A percentile compares a stretch with the other conserved stretches of the same genome.
phyloP scores from a whole-genome alignment of 2,797 vertebrate genomes.

The Coreius guichenoti region DNA sequence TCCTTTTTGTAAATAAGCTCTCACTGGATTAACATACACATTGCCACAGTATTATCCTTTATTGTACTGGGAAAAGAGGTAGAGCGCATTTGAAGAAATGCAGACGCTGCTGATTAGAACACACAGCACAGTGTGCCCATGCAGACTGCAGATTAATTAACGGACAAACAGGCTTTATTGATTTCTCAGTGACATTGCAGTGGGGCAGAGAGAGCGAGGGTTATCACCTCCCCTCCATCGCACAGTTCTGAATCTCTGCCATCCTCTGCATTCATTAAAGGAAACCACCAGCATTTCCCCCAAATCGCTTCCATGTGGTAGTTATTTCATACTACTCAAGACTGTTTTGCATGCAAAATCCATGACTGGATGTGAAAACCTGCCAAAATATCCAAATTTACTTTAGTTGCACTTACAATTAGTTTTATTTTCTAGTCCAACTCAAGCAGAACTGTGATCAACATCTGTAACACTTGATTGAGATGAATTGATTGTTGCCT shows the following conservation, averaged over 20 bases:
- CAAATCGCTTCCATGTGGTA: slow-evolving; percentile 30
- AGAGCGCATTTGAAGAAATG: slow-evolving; percentile 3
- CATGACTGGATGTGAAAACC: slow-evolving; percentile 23
- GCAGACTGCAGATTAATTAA: slow-evolving; percentile 50
- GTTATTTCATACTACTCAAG: slow-evolving; percentile 6
- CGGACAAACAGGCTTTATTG: slow-evolving; percentile 49
- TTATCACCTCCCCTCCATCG: slow-evolving; percentile 4
- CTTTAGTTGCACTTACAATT: background rate
- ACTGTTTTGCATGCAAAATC: slow-evolving; percentile 20
- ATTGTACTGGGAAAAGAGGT: slow-evolving; percentile 20
- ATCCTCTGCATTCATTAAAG: slow-evolving; percentile 17
- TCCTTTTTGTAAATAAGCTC: slow-evolving; percentile 40
- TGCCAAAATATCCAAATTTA: background rate
- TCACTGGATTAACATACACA: slow-evolving; percentile 38
- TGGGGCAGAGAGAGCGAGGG: slow-evolving; percentile 15
- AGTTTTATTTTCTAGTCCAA: background rate
- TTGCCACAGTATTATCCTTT: slow-evolving; percentile 12
- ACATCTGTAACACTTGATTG: slow-evolving; percentile 22
- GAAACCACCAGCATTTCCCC: background rate
- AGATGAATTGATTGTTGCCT: slow-evolving; percentile 18
- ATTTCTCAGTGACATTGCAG: slow-evolving; percentile 46
- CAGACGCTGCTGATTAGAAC: slow-evolving; percentile 39
- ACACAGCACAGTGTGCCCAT: slow-evolving; percentile 17
- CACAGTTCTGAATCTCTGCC: slow-evolving; percentile 24
- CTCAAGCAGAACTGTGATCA: background rate